Evolutionary conservation across 2,797 vertebrate species (phyloP).

Genomic region (Peromyscus nudipes): DNA sequence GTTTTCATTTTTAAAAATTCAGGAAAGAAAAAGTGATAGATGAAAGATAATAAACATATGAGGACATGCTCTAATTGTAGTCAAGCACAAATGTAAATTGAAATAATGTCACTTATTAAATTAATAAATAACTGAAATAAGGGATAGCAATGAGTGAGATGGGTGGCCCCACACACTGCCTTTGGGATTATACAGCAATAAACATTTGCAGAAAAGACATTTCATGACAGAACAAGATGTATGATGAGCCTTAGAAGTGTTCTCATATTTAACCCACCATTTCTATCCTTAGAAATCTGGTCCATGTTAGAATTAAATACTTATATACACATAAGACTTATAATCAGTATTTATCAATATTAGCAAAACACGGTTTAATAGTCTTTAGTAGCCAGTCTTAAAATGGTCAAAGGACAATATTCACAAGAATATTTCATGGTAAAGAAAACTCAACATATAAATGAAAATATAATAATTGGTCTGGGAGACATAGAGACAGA

Average conservation of each 20-base stretch:
- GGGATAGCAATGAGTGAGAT: not conserved
- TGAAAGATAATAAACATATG: not conserved
- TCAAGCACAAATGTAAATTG: slow-evolving; percentile 46
- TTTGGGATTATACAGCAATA: not conserved
- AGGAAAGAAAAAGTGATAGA: slow-evolving; percentile 27
- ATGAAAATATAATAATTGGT: not conserved
- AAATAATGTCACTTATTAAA: slow-evolving; percentile 27
- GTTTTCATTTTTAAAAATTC: not conserved
- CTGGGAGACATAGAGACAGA: not conserved
- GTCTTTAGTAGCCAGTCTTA: not conserved
- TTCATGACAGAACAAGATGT: not conserved
- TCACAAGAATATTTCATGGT: not conserved
- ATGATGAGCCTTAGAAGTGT: not conserved
- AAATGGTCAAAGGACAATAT: not conserved
- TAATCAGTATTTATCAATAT: not conserved
- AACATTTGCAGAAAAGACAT: not conserved
- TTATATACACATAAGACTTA: not conserved
- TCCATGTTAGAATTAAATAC: not conserved
- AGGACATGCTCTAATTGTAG: not conserved
- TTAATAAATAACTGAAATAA: slow-evolving; percentile 22
- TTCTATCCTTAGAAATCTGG: not conserved
- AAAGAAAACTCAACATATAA: not conserved
- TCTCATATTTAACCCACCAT: not conserved
- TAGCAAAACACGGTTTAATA: not conserved
- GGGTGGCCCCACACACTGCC: not conserved